Evolutionary conservation across 1,140 invertebrate species (phyloP), one percentile per base, ranked within the genome.

Genomic region (Panagrolaimus sp.): DNA sequence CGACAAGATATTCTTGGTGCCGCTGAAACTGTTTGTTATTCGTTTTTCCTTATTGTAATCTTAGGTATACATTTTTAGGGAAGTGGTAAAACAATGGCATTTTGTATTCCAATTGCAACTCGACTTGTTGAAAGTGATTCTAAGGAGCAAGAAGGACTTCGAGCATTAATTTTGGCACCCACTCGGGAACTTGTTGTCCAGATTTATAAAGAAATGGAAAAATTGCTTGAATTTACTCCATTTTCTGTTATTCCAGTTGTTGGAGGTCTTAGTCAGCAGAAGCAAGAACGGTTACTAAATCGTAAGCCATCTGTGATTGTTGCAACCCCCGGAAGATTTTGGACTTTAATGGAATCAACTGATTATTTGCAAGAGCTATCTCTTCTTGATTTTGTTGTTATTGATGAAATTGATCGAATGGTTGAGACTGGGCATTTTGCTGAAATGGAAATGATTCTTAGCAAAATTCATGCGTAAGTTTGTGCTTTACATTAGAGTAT

Each of bases 341-440:
- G 94, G 94, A 92, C 97, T 85, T 84, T 97, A 27, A 57, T 74
- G 45, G 20, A 64, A 61, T 66, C 11, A 66, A 48, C 14, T 4
- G 25, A 69, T 27, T 66, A 85, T 73, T 62, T 86, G 67, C 71
- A 71, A 14, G 78, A 83, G 25, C 74, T 87, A n/a, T 72, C 77
- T 5, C 53, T 75, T 25, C 72, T 85, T 67, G 89, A 89, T 71
- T 92, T 89, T 83, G 85, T 98, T 67, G 94, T 92, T 0, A 91
- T 99, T 69, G 96, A 99, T 84, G 96, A 99, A 87, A 96, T 95
- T 0, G 96, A 99, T 85, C 87, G 96, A 74, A 98, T 99, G 94
- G 86, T 97, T 16, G 95, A 98, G 81, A 90, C 89, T 74, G 92
- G 92, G 16, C 95, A 99, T 85, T 99, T 98, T 86, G 88, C 92